Evolutionary conservation across 2,888 invertebrate genomes (phyloP).

Genomic region (Scotopteryx bipunctaria): DNA sequence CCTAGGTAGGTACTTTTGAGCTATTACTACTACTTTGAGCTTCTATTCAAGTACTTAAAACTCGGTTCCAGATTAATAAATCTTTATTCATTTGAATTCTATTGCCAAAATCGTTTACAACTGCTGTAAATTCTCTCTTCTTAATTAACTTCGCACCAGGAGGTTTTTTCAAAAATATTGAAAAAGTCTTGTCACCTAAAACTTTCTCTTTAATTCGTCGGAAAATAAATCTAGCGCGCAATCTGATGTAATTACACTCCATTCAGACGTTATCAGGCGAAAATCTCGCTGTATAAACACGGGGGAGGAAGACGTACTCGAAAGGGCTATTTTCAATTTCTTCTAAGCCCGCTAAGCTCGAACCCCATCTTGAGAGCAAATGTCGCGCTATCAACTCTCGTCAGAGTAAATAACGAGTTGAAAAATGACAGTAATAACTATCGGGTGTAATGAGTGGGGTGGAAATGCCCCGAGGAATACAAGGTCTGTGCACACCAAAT

Average conservation of each 20-base stretch:
- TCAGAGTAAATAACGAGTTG: constrained; percentile 83
- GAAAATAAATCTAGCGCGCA: constrained; percentile 26
- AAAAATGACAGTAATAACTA: constrained; percentile 84
- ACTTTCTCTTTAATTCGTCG: constrained; percentile 14
- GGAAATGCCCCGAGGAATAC: constrained; percentile 79
- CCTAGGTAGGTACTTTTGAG: background rate
- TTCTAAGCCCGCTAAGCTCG: constrained; percentile 67
- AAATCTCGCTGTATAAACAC: constrained; percentile 47
- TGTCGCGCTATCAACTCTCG: constrained; percentile 78
- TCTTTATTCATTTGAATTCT: background rate
- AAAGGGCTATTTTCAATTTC: constrained; percentile 76
- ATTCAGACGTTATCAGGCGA: constrained; percentile 42
- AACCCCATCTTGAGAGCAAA: constrained; percentile 76
- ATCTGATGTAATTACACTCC: constrained; percentile 38
- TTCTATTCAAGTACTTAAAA: background rate
- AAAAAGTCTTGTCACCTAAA: constrained; percentile 14
- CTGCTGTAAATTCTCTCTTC: constrained; percentile 1
- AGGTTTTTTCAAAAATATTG: constrained; percentile 1
- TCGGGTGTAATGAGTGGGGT: constrained; percentile 80
- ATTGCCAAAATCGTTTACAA: background rate
- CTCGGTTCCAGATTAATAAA: background rate
- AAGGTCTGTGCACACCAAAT: constrained; percentile 69
- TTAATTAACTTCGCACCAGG: constrained; percentile 13
- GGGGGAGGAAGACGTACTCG: constrained; percentile 52
- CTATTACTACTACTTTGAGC: too few relatives aligned